phyloP scores from a whole-genome alignment of 2,113 vertebrate species.

The Eira barbara region DNA sequence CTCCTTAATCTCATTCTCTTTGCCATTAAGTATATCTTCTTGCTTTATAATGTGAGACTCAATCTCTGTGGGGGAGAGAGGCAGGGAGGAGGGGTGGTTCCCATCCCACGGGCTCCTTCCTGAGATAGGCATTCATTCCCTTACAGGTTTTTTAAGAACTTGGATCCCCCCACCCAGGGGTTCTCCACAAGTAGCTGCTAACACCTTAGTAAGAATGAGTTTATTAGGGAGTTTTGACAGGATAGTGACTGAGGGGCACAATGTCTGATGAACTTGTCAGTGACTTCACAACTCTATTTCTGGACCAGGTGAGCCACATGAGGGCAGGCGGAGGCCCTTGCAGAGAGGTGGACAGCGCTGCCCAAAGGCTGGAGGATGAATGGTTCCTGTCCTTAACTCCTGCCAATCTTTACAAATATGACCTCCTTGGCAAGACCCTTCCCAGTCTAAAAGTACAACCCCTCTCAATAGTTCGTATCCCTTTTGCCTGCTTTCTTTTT shows the following conservation, averaged over 20 bases:
- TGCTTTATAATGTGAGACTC: constrained; percentile 65
- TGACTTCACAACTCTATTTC: constrained; percentile 25
- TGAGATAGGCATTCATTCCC: background rate
- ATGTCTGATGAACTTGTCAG: background rate
- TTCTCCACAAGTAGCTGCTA: background rate
- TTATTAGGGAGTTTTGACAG: background rate
- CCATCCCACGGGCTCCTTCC: background rate
- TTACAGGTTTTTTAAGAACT: background rate
- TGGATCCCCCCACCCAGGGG: background rate
- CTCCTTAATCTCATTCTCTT: constrained; percentile 73
- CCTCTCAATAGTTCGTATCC: background rate
- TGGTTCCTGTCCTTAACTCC: background rate
- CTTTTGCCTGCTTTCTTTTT: background rate
- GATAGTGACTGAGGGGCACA: background rate
- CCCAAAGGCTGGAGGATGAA: background rate
- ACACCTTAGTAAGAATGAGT: background rate
- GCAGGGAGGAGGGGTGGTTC: constrained; percentile 56
- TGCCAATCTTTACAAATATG: background rate
- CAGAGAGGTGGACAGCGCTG: background rate
- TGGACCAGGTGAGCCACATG: constrained; percentile 9
- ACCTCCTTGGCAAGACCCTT: background rate
- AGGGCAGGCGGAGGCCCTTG: background rate
- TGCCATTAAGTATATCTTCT: constrained; percentile 66
- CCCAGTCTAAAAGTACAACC: background rate
- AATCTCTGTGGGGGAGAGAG: constrained; percentile 75